These are phyloP conservation scores for Drosophila kambysellisi DNA, from an alignment of 2,888 invertebrate species.

Conservation along the genomic window DNA sequence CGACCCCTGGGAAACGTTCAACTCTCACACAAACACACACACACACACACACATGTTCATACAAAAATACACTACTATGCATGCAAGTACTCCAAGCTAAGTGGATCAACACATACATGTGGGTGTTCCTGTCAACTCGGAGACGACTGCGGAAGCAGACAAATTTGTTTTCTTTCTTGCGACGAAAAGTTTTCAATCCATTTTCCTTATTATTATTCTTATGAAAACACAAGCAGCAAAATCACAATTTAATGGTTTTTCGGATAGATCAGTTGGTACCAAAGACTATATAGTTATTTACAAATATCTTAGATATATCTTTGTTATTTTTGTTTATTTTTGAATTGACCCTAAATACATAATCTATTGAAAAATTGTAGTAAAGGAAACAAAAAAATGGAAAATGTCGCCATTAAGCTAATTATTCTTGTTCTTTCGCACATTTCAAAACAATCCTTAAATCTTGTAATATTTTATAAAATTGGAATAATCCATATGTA, in stretches of 20 bases:
- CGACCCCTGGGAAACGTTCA: slow-evolving; percentile 47
- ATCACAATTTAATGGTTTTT: not conserved
- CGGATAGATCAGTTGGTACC: not conserved
- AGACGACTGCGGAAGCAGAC: slow-evolving; percentile 18
- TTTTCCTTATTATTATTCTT: not conserved
- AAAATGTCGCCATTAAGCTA: not conserved
- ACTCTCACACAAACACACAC: slow-evolving; percentile 16
- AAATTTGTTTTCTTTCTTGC: slow-evolving; percentile 5
- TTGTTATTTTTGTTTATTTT: not conserved
- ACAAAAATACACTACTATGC: slow-evolving; percentile 15
- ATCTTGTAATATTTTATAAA: not conserved
- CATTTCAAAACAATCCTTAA: not conserved
- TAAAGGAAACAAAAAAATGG: not conserved
- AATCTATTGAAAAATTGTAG: not conserved
- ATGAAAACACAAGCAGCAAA: not conserved
- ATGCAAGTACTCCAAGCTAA: slow-evolving; percentile 37
- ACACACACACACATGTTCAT: slow-evolving; percentile 22
- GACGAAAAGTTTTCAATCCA: slow-evolving; percentile 1
- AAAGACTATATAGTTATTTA: not conserved
- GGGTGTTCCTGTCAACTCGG: slow-evolving; percentile 48
- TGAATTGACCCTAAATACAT: not conserved
- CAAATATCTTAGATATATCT: not conserved
- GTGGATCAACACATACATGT: slow-evolving; percentile 66
- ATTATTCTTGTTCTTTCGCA: not conserved
- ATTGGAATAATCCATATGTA: not conserved